These are phyloP conservation scores for Papilio polyxenes DNA, from an alignment of 1,140 invertebrate species.

Conservation along the genomic window DNA sequence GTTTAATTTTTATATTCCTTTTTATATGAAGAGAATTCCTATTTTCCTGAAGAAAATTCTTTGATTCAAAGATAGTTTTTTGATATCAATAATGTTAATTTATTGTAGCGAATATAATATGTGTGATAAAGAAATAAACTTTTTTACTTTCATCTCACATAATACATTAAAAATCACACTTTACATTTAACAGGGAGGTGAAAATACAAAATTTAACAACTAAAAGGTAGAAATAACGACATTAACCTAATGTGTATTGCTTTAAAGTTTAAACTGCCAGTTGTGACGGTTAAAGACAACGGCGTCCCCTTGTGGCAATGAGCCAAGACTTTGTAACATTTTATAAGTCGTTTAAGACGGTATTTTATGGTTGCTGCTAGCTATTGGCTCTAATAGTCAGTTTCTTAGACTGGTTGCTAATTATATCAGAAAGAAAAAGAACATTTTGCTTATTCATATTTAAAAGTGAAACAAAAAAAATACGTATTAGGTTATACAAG, in stretches of 20 bases:
- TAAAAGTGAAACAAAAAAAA: too few species aligned
- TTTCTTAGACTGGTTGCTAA: slow-evolving; percentile 1
- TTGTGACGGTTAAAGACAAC: not conserved
- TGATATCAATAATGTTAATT: not conserved
- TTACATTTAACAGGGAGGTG: not conserved
- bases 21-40: not conserved
- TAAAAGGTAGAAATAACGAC: not conserved
- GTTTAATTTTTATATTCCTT: slow-evolving; percentile 52
- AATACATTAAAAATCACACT: not conserved
- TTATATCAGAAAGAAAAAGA: not conserved
- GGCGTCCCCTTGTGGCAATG: slow-evolving; percentile 12
- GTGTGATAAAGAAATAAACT: not conserved
- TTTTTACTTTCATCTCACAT: not conserved
- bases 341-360: slow-evolving; percentile 30
- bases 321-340: slow-evolving; percentile 21
- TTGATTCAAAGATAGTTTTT: not conserved
- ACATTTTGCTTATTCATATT: not conserved
- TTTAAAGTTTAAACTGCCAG: slow-evolving; percentile 24
- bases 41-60: not conserved
- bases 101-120: too few species aligned
- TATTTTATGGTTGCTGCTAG: not conserved
- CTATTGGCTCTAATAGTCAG: slow-evolving; percentile 1
- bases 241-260: slow-evolving; percentile 12
- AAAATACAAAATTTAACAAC: slow-evolving; percentile 15
- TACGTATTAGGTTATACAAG: too few species aligned